phyloP scores from a whole-genome alignment of 2,888 invertebrate genomes.

The Microplitis deprimator region DNA sequence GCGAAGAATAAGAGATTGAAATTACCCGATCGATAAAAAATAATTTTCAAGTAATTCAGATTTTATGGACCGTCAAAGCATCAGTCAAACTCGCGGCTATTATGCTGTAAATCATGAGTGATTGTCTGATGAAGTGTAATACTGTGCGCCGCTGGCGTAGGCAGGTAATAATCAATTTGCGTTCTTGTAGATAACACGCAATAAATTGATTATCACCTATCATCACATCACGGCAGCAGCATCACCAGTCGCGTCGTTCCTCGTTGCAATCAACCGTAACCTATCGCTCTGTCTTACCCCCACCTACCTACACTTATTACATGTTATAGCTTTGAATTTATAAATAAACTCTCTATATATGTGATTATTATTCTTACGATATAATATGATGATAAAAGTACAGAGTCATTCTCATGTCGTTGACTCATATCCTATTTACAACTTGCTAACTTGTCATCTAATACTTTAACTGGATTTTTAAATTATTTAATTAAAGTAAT shows the following conservation, averaged over 20 bases:
- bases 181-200: slow-evolving; percentile 53
- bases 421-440: background rate
- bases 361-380: background rate
- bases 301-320: background rate
- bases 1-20: background rate
- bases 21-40: background rate
- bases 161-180: slow-evolving; percentile 61
- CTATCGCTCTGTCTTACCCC: slow-evolving; percentile 18
- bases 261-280: slow-evolving; percentile 14
- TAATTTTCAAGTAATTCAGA: slow-evolving; percentile 20
- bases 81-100: slow-evolving; percentile 57
- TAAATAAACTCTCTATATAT: slow-evolving; percentile 16
- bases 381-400: background rate
- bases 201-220: slow-evolving; percentile 60
- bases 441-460: background rate
- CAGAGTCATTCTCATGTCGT: slow-evolving; percentile 13
- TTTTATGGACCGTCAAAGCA: slow-evolving; percentile 28
- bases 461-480: background rate
- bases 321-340: slow-evolving; percentile 1
- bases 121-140: slow-evolving; percentile 57
- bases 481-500: background rate
- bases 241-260: background rate
- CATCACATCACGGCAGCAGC: slow-evolving; percentile 29
- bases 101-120: slow-evolving; percentile 61
- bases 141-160: slow-evolving; percentile 42